A percentile compares a stretch with the other conserved stretches of the same genome.
Evolutionary conservation across 2,888 invertebrate species (phyloP).

Genomic region (Lymantria dispar): DNA sequence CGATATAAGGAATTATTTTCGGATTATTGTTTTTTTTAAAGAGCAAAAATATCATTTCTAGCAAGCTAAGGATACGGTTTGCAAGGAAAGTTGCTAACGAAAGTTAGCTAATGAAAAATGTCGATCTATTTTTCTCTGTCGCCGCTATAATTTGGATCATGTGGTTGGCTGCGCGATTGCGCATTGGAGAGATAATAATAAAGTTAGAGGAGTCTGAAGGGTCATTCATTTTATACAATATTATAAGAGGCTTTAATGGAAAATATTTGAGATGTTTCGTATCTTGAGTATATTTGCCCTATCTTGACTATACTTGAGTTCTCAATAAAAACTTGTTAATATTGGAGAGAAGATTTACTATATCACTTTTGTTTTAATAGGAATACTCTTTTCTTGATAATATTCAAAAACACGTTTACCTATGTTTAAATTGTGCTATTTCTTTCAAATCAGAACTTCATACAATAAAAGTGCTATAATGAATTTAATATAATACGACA

Average conservation of each 20-base stretch:
- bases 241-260: constrained; percentile 43
- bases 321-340: too few relatives aligned
- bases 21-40: too few relatives aligned
- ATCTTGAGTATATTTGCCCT: constrained; percentile 11
- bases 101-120: constrained; percentile 58
- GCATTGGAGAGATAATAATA: constrained; percentile 60
- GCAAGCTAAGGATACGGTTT: constrained; percentile 24
- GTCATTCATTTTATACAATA: constrained; percentile 59
- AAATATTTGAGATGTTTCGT: constrained; percentile 41
- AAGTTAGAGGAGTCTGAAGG: constrained; percentile 55
- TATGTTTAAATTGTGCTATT: too few relatives aligned
- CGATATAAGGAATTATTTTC: too few relatives aligned
- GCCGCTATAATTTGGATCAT: constrained; percentile 63
- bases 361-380: too few relatives aligned
- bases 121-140: constrained; percentile 66
- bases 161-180: constrained; percentile 63
- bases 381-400: too few relatives aligned
- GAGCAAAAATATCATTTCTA: neutral
- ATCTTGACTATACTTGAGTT: neutral
- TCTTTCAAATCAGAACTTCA: too few relatives aligned
- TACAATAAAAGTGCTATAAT: too few relatives aligned
- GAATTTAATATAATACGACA: too few relatives aligned
- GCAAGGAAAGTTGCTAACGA: constrained; percentile 30
- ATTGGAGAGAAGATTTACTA: too few relatives aligned
- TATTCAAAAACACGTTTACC: too few relatives aligned